Percentiles rank a stretch among this genome's conserved stretches.
These are phyloP conservation scores for Pangasius macronema DNA, from an alignment of 2,797 vertebrate species.

Conservation along the genomic window DNA sequence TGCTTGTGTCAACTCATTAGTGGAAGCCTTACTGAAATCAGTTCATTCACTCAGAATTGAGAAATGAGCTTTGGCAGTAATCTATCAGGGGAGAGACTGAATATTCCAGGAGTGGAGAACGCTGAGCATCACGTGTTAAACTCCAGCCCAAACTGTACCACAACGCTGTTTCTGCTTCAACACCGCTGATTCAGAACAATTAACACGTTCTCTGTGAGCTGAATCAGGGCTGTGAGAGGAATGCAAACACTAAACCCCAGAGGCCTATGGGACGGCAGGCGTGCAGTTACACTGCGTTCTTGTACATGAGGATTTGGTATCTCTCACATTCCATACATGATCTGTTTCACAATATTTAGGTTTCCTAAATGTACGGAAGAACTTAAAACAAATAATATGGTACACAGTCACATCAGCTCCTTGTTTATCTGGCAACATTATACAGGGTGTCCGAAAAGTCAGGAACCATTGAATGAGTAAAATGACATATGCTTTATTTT, in stretches of 20 bases:
- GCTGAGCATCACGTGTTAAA: background rate
- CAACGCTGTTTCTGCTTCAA: conserved; percentile 6
- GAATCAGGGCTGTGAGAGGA: background rate
- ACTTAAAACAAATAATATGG: background rate
- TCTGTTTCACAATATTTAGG: background rate
- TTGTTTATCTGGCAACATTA: background rate
- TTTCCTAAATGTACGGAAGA: background rate
- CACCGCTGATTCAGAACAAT: conserved; percentile 29
- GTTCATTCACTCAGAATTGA: conserved; percentile 42
- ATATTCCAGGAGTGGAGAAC: background rate
- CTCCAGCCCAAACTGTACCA: background rate
- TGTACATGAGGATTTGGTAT: too few species aligned
- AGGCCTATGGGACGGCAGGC: background rate
- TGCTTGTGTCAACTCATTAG: conserved; percentile 48
- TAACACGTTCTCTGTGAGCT: conserved; percentile 9
- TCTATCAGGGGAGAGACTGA: conserved; percentile 3
- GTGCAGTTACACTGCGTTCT: background rate
- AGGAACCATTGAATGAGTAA: background rate
- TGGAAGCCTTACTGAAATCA: conserved; percentile 30
- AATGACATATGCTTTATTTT: background rate
- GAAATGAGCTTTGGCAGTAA: conserved; percentile 26
- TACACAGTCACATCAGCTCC: background rate
- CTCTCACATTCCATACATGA: background rate
- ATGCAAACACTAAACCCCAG: background rate
- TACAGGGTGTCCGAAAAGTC: background rate